Conservation (phyloP, 2,888 invertebrate genomes). For the Chloroclysta siterata region DNA sequence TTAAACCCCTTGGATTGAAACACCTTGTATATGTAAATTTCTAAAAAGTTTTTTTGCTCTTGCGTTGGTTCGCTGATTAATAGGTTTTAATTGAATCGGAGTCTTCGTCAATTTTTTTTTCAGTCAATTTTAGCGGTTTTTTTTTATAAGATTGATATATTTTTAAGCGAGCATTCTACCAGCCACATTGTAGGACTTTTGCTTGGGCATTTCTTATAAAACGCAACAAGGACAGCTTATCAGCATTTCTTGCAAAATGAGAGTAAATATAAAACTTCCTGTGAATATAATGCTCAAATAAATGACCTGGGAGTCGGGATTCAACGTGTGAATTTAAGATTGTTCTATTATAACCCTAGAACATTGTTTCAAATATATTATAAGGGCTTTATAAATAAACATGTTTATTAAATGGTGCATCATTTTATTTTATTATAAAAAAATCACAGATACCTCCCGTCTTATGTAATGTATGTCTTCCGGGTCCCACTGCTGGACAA, state of each 20-base stretch:
- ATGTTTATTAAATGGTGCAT: slow-evolving; percentile 8
- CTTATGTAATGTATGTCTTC: no score
- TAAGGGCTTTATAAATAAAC: slow-evolving; percentile 21
- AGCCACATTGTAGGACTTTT: not conserved
- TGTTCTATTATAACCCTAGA: slow-evolving; percentile 8
- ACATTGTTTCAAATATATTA: slow-evolving; percentile 12
- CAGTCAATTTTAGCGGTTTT: no score
- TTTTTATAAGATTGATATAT: not conserved
- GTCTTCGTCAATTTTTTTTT: no score
- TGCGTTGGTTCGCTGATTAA: not conserved
- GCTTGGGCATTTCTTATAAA: not conserved
- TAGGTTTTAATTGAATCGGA: no score
- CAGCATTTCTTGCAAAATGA: not conserved
- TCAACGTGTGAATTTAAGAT: not conserved
- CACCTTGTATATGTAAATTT: no score
- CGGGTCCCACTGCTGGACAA: no score
- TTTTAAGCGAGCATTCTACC: not conserved
- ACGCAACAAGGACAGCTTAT: no score
- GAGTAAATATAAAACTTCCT: not conserved
- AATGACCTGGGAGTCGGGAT: not conserved
- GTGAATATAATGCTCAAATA: not conserved
- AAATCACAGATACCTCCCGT: not conserved
- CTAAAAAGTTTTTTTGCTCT: not conserved
- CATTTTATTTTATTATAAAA: slow-evolving; percentile 7
- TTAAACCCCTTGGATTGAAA: no score